These are phyloP conservation scores for Acrocephalus arundinaceus DNA, from an alignment of 2,113 vertebrate species.

Conservation along the genomic window DNA sequence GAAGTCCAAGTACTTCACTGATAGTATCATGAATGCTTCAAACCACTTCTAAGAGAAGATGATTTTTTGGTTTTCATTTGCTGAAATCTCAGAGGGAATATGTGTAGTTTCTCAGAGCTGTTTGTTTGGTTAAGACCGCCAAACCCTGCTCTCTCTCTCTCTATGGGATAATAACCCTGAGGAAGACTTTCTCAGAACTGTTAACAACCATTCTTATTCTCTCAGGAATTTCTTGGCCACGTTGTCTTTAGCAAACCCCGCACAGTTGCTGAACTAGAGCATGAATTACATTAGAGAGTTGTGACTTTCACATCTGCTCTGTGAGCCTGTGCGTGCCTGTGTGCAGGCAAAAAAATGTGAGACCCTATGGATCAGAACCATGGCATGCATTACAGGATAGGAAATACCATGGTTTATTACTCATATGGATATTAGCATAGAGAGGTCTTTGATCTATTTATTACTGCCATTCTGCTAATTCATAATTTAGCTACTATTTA, in stretches of 20 bases:
- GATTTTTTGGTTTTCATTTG: neutral
- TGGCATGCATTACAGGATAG: neutral
- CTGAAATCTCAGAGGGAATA: constrained; percentile 44
- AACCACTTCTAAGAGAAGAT: neutral
- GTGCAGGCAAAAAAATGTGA: neutral
- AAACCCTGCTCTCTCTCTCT: neutral
- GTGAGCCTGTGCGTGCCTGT: constrained; percentile 23
- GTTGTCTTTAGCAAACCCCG: neutral
- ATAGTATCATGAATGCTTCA: neutral
- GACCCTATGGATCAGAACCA: neutral
- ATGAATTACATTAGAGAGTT: constrained; percentile 4
- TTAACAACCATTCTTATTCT: constrained; percentile 45
- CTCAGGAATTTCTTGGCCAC: constrained; percentile 30
- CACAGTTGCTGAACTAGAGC: constrained; percentile 3
- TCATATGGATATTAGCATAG: neutral
- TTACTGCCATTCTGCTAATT: neutral
- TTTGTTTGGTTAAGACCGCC: constrained; percentile 45
- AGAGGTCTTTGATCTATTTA: neutral
- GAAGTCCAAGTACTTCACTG: neutral
- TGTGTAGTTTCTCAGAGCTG: constrained; percentile 47
- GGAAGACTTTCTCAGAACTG: constrained; percentile 63
- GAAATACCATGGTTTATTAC: neutral
- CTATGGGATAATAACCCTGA: constrained; percentile 56
- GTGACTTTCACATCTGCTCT: constrained; percentile 25
- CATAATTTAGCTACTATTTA: neutral